Base-by-base conservation (phyloP, 2,888 invertebrate genomes). In the Perithous albicinctus region DNA sequence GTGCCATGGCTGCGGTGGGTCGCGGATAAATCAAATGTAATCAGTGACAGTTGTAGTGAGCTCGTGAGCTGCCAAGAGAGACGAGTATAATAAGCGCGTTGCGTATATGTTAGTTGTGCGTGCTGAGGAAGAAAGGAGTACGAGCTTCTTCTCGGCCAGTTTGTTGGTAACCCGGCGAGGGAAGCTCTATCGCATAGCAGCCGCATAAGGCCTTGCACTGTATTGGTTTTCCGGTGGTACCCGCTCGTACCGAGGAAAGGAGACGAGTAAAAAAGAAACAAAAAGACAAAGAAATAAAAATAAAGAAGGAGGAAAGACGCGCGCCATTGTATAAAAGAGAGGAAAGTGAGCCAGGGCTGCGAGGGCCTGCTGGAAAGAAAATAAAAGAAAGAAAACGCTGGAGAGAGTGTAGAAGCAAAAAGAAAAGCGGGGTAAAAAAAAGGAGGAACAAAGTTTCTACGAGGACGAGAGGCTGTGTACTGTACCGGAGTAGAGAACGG, bases 401-500 rank as follows among this genome's bases (percentile, higher is more conserved):
- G n/a, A 82, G 63, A 26, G 54, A 80, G 63, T 63, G 66, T 38
- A 15, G 51, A 43, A n/a, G 51, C 26, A 72, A 29, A 64, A 32
- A 18, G 56, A 69, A 41, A 73, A 48, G 48, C 5, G 64, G 23
- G 35, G 18, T 32, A 32, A 41, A 32, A 38, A 64, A 29, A 41
- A 59, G 35, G 48, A 54, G 29, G 56, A 82, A 78, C 74, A 70
- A 78, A 81, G 74, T 80, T 80, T 82, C 70, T 15, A 66, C 59
- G 66, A 66, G 59, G 20, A 70, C 32, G 59, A 78, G 61, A 78
- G 59, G 41, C 15, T 56, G 56, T 35, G 20, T 41, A 59, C 64
- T 43, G 46, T 67, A 69, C 32, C 64, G 38, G 73, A 59, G 79
- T 67, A 66, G 59, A 72, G 78, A 85, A 86, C 80, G 84, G 85